These are phyloP conservation scores for Chionomys nivalis DNA, from an alignment of 2,113 vertebrate genomes.

Conservation along the genomic window DNA sequence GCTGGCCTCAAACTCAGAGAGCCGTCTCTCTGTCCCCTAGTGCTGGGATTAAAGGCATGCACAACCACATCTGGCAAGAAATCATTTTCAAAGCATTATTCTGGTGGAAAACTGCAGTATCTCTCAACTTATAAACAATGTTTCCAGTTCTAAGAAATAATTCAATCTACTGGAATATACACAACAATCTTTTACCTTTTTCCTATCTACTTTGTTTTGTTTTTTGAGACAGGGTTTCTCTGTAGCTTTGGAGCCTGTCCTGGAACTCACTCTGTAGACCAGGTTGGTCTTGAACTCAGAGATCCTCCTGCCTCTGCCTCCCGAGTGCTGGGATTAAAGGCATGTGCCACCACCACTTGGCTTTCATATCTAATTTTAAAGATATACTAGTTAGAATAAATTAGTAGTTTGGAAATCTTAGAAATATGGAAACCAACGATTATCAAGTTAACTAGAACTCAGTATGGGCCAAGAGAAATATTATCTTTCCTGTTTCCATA, in stretches of 20 bases:
- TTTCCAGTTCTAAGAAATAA: not conserved
- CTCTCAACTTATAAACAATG: slow-evolving; percentile 9
- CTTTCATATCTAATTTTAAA: not conserved
- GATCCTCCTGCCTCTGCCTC: too few relatives aligned
- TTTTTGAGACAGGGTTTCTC: too few relatives aligned
- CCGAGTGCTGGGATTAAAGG: too few relatives aligned
- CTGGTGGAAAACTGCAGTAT: not conserved
- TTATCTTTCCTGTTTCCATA: slow-evolving; percentile 11
- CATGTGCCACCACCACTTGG: too few relatives aligned
- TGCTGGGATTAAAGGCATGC: not conserved
- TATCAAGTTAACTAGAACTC: slow-evolving; percentile 49
- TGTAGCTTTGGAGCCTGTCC: too few relatives aligned
- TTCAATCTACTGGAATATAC: not conserved
- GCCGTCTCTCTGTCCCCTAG: not conserved
- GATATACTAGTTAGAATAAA: not conserved
- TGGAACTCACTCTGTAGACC: too few relatives aligned
- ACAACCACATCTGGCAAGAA: not conserved
- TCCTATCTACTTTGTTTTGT: too few relatives aligned
- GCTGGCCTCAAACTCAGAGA: not conserved
- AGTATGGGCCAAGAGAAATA: not conserved
- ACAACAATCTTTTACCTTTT: not conserved
- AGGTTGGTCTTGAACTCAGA: too few relatives aligned
- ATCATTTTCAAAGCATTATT: slow-evolving; percentile 12
- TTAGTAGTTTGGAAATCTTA: not conserved
- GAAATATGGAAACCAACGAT: not conserved